These are phyloP conservation scores for Serilophus lunatus DNA, from an alignment of 2,113 vertebrate species.

Conservation along the genomic window DNA sequence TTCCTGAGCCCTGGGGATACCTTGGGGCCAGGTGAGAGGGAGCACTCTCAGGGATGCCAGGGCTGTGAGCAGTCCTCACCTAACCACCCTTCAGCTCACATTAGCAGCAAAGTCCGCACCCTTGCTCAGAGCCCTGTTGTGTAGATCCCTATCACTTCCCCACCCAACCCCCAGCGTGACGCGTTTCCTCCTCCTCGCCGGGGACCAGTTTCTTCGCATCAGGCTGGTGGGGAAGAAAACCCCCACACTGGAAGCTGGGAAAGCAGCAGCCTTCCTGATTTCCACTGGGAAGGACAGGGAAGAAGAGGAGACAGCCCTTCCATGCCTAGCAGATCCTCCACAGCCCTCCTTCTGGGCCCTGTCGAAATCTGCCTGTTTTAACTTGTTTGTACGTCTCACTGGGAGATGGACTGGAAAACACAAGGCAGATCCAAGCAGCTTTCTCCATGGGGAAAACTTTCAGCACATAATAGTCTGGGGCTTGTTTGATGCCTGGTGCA, in stretches of 20 bases:
- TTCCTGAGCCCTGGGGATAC: not conserved
- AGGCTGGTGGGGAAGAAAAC: not conserved
- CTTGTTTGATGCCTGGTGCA: constrained; percentile 45
- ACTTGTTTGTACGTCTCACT: constrained; percentile 47
- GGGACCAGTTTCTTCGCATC: rapidly evolving
- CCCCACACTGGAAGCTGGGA: not conserved
- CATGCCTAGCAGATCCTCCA: not conserved
- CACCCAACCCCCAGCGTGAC: not conserved
- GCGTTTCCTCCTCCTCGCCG: not conserved
- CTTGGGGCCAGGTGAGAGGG: not conserved
- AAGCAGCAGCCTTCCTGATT: not conserved
- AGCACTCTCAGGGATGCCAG: not conserved
- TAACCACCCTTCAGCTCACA: constrained; percentile 12
- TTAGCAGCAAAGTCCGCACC: constrained; percentile 16
- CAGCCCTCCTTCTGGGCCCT: not conserved
- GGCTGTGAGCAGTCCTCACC: not conserved
- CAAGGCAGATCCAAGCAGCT: constrained; percentile 51
- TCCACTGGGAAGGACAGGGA: not conserved
- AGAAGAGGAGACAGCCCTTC: not conserved
- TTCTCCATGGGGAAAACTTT: constrained; percentile 43
- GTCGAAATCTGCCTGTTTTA: constrained; percentile 45
- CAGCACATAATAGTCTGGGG: constrained; percentile 33
- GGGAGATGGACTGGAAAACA: constrained; percentile 58
- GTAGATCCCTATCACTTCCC: not conserved
- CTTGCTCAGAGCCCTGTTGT: not conserved